Evolutionary conservation across 2,797 vertebrate genomes (phyloP).

Genomic region (Chrosomus eos): DNA sequence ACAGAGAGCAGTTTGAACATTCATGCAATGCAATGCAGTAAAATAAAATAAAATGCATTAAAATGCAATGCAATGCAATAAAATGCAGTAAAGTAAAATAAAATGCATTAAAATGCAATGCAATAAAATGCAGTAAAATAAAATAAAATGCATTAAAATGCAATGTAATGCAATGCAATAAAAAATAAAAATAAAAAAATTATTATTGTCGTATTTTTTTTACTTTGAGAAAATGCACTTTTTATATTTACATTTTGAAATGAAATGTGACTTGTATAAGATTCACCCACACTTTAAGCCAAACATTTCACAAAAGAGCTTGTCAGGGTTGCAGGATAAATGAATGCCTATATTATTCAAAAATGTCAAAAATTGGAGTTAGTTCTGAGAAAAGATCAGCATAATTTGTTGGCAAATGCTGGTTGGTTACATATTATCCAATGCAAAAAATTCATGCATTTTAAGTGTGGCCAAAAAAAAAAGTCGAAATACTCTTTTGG

Average conservation of each 20-base stretch:
- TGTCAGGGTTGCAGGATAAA: neutral
- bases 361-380: neutral
- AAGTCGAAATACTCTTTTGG: neutral
- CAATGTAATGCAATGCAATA: no score
- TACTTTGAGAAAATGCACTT: neutral
- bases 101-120: no score
- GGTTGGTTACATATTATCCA: neutral
- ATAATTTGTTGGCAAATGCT: neutral
- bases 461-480: neutral
- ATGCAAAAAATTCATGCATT: neutral
- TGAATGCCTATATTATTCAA: neutral
- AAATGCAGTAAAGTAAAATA: no score
- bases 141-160: neutral
- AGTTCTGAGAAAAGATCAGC: neutral
- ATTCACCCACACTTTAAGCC: neutral
- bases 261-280: neutral
- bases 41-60: neutral
- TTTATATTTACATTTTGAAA: neutral
- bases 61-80: no score
- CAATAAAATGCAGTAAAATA: no score
- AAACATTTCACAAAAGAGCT: neutral
- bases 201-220: neutral
- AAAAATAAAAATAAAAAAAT: no score
- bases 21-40: neutral
- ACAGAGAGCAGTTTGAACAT: neutral